phyloP scores from a whole-genome alignment of 2,888 invertebrate species.

The Coecobrya sp. region DNA sequence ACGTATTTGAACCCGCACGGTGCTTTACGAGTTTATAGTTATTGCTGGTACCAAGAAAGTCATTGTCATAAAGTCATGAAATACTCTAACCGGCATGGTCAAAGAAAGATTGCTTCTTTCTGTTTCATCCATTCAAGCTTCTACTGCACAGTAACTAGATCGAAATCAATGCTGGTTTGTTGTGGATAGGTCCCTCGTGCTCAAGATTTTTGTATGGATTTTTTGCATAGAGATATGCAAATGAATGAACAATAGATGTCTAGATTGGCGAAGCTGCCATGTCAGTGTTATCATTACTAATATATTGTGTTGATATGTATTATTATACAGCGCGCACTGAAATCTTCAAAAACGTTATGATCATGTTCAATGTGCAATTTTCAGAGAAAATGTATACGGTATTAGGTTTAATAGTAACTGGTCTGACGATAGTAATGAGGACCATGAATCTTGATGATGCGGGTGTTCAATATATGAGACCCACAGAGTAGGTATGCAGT shows the following conservation, averaged over 20 bases:
- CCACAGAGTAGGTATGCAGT: not conserved
- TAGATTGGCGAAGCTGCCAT: not conserved
- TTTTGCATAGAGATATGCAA: slow-evolving; percentile 12
- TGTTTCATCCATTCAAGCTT: not conserved
- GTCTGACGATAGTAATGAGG: too few species aligned
- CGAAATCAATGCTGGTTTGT: slow-evolving; percentile 17
- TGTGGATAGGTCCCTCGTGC: not conserved
- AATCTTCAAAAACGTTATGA: not conserved
- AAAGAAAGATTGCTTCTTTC: slow-evolving; percentile 12
- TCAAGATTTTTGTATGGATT: not conserved
- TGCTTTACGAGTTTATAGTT: not conserved
- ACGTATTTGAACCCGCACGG: not conserved
- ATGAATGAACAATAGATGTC: not conserved
- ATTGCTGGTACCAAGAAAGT: not conserved
- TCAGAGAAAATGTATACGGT: not conserved
- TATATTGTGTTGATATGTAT: not conserved
- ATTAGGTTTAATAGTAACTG: not conserved
- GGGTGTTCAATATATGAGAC: not conserved
- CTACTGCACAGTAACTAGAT: slow-evolving; percentile 22
- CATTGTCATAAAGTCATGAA: slow-evolving; percentile 51
- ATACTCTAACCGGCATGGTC: not conserved
- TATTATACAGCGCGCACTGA: too few species aligned
- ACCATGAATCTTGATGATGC: not conserved
- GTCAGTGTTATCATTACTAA: not conserved
- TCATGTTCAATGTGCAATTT: not conserved